Evolutionary conservation across 2,113 vertebrate species (phyloP).

Genomic region (Eurypyga helias): DNA sequence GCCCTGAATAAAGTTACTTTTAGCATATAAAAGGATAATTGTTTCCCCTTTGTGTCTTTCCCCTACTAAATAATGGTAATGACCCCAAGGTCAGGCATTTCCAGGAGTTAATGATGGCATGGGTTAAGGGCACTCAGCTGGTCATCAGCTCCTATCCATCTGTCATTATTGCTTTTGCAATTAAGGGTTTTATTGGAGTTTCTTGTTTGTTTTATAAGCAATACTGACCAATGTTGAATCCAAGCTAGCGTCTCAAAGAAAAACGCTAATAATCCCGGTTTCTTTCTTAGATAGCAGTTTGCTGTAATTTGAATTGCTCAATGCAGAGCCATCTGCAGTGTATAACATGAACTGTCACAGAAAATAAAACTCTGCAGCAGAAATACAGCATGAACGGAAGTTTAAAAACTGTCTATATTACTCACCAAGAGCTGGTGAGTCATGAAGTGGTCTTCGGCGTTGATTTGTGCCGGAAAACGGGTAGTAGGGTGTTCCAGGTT

Average conservation of each 20-base stretch:
- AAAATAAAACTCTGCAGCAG: neutral
- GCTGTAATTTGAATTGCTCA: neutral
- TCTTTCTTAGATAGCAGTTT: neutral
- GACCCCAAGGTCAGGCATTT: slow-evolving; percentile 67
- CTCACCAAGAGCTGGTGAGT: slow-evolving; percentile 87
- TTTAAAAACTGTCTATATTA: neutral
- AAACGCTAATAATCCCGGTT: neutral
- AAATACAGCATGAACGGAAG: neutral
- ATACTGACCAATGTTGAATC: slow-evolving; percentile 14
- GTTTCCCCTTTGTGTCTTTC: slow-evolving; percentile 59
- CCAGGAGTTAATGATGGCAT: slow-evolving; percentile 63
- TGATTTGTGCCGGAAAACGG: slow-evolving; percentile 88
- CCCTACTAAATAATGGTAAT: slow-evolving; percentile 62
- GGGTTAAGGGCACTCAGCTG: slow-evolving; percentile 73
- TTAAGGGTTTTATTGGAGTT: slow-evolving; percentile 58
- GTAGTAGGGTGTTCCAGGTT: slow-evolving; percentile 87
- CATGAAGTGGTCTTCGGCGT: slow-evolving; percentile 89
- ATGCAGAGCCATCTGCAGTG: neutral
- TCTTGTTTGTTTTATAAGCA: slow-evolving; percentile 45
- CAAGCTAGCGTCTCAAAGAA: neutral
- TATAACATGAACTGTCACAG: neutral
- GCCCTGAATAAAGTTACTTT: slow-evolving; percentile 62
- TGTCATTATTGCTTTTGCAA: slow-evolving; percentile 70
- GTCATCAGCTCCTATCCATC: slow-evolving; percentile 68
- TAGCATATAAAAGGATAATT: slow-evolving; percentile 71